Evolutionary conservation across 2,888 invertebrate genomes (phyloP), one percentile per base, ranked within the genome.

Genomic region (Dugesia japonica): DNA sequence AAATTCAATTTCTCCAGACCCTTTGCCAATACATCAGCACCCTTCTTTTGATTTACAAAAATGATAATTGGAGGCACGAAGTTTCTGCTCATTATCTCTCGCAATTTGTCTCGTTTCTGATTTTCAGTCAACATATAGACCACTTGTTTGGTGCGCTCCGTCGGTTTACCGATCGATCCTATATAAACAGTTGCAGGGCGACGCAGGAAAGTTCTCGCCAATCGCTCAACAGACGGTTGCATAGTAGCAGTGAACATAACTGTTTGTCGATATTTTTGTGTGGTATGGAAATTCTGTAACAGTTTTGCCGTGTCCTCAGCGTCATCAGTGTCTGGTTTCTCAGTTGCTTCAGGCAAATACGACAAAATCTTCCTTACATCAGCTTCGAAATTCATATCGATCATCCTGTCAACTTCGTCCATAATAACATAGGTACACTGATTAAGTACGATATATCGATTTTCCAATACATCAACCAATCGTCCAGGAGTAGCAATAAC

Each of bases 231-330:
- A 0, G 95, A 92, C 0, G 95, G 90, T 9, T 95, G 95, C 98
- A 99, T 99, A 79, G 98, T 99, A 0, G 98, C 98, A 73, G 98
- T 98, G 86, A 99, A 99, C 98, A 99, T 99, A 84, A 99, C 98
- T 81, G 98, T 99, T 90, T 89, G 81, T 28, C 80, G 80, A 72
- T 79, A 88, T 88, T 85, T 95, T 95, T 84, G 95, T 88, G 85
- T 95, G 0, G 92, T 89, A 82, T 91, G 89, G 83, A 95, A 97
- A 85, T 98, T 97, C 33, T 90, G 91, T 85, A 95, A 88, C 76
- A 98, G 86, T 80, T 91, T 89, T 71, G 89, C 88, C 77, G 92
- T 92, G 85, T 97, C 94, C 86, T 99, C 98, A 0, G 97, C 97
- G 81, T 95, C 97, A 81, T 99, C 98, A 0, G 91, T 89, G 83